Conservation (phyloP, 2,888 invertebrate genomes). For the Listrodromus nycthemerus region DNA sequence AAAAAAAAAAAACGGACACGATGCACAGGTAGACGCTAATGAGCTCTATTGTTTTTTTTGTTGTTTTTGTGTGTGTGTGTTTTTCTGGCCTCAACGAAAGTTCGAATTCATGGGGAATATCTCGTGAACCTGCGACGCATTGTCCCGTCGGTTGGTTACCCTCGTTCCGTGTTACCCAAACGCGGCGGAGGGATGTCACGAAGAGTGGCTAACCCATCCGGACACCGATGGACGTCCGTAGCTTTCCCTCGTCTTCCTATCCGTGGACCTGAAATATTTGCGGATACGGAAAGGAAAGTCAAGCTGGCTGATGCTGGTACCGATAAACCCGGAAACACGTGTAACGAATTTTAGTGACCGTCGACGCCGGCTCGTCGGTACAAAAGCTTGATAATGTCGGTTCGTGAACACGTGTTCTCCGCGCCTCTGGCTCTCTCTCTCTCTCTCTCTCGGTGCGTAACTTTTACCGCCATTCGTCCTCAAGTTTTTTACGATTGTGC, state of each 20-base stretch:
- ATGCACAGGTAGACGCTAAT: conserved; percentile 81
- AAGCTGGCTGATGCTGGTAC: conserved; percentile 47
- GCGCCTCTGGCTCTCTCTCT: not conserved
- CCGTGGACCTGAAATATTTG: conserved; percentile 49
- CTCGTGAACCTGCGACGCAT: conserved; percentile 58
- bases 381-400: conserved; percentile 54
- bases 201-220: conserved; percentile 30
- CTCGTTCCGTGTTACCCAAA: conserved; percentile 2
- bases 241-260: conserved; percentile 19
- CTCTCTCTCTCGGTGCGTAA: conserved; percentile 16
- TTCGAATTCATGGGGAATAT: conserved; percentile 32
- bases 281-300: conserved; percentile 41
- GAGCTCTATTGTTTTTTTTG: conserved; percentile 80
- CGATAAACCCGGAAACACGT: conserved; percentile 66
- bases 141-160: conserved; percentile 18
- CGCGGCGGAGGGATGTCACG: conserved; percentile 30
- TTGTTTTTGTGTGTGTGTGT: too few relatives aligned
- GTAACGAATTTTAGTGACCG: conserved; percentile 65
- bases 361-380: conserved; percentile 34
- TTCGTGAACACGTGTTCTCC: conserved; percentile 46
- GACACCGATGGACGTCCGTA: not conserved
- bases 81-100: conserved; percentile 54
- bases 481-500: not conserved
- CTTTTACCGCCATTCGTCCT: not conserved
- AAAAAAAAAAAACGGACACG: conserved; percentile 65